Percentiles rank a stretch among this genome's conserved stretches.
phyloP scores from a whole-genome alignment of 2,113 vertebrate species.

The Dendrocopos noguchii region DNA sequence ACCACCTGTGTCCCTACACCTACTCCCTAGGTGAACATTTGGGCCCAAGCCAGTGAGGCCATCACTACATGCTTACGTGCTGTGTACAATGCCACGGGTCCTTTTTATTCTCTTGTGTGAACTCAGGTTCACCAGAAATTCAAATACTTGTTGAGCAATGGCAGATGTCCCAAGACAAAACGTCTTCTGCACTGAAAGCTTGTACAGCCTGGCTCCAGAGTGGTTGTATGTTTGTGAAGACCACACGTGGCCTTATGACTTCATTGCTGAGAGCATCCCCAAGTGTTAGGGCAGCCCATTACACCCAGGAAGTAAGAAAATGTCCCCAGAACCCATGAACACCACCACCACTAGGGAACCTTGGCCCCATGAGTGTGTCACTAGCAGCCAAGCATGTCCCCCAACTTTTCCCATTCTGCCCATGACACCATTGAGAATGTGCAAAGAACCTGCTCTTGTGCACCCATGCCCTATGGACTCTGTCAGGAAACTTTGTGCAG shows the following conservation, averaged over 20 bases:
- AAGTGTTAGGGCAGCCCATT: not conserved
- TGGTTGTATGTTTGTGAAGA: not conserved
- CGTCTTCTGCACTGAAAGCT: not conserved
- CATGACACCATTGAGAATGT: not conserved
- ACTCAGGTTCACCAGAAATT: constrained; percentile 28
- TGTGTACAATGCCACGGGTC: rapidly evolving
- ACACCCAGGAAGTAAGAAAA: not conserved
- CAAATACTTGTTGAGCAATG: not conserved
- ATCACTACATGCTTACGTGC: rapidly evolving
- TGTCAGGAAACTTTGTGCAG: not conserved
- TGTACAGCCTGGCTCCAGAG: not conserved
- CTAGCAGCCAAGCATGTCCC: not conserved
- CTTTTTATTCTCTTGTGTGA: not conserved
- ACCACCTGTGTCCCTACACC: not conserved
- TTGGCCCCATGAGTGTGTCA: rapidly evolving
- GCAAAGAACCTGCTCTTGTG: rapidly evolving
- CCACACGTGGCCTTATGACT: not conserved
- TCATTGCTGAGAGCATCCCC: not conserved
- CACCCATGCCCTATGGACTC: not conserved
- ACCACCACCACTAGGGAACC: not conserved
- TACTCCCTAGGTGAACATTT: not conserved
- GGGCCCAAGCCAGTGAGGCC: not conserved
- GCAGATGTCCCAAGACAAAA: not conserved
- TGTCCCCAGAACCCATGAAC: not conserved
- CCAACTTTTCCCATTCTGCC: not conserved